Percentiles rank a stretch among this genome's conserved stretches.
These are phyloP conservation scores for Stenolophus ochropezus DNA, from an alignment of 2,888 invertebrate genomes.

Conservation along the genomic window DNA sequence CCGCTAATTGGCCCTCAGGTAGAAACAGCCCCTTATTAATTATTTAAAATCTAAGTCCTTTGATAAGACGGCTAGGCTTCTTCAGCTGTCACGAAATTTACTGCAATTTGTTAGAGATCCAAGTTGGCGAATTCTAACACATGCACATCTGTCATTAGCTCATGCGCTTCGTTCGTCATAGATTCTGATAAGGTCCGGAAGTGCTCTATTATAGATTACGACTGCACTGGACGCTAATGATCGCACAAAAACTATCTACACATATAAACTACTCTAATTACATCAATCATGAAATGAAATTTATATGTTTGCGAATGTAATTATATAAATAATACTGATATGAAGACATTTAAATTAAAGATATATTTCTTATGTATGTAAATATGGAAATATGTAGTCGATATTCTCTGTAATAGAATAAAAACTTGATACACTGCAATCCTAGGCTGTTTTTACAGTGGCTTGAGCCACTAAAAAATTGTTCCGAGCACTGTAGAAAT, in stretches of 20 bases:
- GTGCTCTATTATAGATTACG: neutral
- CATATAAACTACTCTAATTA: neutral
- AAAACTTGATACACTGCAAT: no score
- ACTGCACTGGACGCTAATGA: neutral
- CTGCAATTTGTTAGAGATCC: slow-evolving; percentile 53
- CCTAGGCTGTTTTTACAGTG: no score
- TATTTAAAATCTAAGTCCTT: slow-evolving; percentile 55
- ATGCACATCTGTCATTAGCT: slow-evolving; percentile 44
- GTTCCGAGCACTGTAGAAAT: no score
- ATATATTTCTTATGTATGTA: no score
- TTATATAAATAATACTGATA: no score
- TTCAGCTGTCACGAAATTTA: slow-evolving; percentile 48
- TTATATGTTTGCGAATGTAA: no score
- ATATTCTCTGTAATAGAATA: no score
- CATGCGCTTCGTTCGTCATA: neutral
- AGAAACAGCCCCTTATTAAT: slow-evolving; percentile 55
- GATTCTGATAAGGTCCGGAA: slow-evolving; percentile 1
- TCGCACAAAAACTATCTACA: neutral
- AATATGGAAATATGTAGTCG: no score
- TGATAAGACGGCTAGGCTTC: slow-evolving; percentile 1
- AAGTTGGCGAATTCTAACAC: slow-evolving; percentile 48
- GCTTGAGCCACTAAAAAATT: no score
- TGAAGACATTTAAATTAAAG: no score
- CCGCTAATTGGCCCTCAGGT: slow-evolving; percentile 57
- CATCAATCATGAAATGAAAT: no score